Conservation (phyloP, 2,888 invertebrate species). For the Heliconius erato region DNA sequence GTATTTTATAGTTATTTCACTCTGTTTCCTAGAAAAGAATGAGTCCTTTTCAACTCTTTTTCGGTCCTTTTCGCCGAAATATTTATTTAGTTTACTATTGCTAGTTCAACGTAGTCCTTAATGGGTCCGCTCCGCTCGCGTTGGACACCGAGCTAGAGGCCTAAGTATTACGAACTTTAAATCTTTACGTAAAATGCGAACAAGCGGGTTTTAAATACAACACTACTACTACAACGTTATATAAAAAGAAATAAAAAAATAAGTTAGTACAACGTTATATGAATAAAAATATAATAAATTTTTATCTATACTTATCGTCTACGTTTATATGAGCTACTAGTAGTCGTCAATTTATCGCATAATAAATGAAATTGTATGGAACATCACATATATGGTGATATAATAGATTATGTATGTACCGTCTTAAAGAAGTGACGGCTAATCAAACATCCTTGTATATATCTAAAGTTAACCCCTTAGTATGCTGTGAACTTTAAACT, state of each 20-base stretch:
- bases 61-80: too few relatives aligned
- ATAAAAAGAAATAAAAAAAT: not conserved
- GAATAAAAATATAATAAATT: constrained; percentile 3
- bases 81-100: too few relatives aligned
- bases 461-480: not conserved
- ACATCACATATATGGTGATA: constrained; percentile 18
- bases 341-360: not conserved
- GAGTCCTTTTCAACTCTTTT: too few relatives aligned
- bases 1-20: too few relatives aligned
- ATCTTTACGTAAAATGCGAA: not conserved
- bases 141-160: too few relatives aligned
- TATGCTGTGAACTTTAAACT: constrained; percentile 53
- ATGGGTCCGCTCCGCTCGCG: too few relatives aligned
- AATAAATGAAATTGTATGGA: constrained; percentile 16
- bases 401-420: constrained; percentile 25
- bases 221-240: not conserved
- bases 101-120: too few relatives aligned
- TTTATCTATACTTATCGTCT: constrained; percentile 11
- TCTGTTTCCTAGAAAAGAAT: too few relatives aligned
- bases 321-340: constrained; percentile 17
- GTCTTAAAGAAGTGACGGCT: constrained; percentile 1
- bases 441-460: constrained; percentile 26
- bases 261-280: not conserved
- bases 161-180: not conserved
- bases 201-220: not conserved